Evolutionary conservation across 2,888 invertebrate genomes (phyloP), one percentile per base, ranked within the genome.

Genomic region (Gibbula magus): DNA sequence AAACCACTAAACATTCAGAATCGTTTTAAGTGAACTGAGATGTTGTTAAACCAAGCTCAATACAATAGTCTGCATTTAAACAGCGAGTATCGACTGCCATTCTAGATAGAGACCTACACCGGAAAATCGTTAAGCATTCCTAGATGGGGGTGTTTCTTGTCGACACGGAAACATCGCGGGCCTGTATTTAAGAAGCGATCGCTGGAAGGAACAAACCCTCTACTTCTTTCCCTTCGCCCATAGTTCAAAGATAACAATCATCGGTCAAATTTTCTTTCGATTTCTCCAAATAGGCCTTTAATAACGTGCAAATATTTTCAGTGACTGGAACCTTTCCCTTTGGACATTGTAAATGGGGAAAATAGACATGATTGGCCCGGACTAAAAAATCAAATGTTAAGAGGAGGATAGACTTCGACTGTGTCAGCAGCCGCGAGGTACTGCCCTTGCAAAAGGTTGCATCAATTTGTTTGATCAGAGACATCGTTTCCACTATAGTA

Each of bases 391-490:
- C 39, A 73, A 45, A 73, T 35, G 20, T 29, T 22, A 45, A 29
- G 70, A 73, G 39, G 45, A 20, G 45, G 29, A 18, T 18, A 73
- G 70, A 73, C 39, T 39, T n/a, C 8, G 70, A 13, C n/a, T 39
- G 70, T 39, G 29, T 39, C 32, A 20, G 32, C 20, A 73, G 45
- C 45, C 35, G 20, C 20, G 20, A 39, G 39, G 45, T 22, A 73
- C 45, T 32, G 20, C 35, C 45, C 35, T 35, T 35, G 35, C 70
- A 73, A 73, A 74, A 74, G 74, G 25, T 51, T 22, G 51, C 45
- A 25, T 25, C 74, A 74, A 74, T 51, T 74, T 74, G 74, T 74
- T 74, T 74, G 51, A 51, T 51, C 39, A 74, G 45, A 25, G 74
- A 74, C 45, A 51, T 74, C 61, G 45, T 51, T 74, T 45, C 51